Conservation (phyloP, 1,140 invertebrate genomes). For the Augochlora pura region DNA sequence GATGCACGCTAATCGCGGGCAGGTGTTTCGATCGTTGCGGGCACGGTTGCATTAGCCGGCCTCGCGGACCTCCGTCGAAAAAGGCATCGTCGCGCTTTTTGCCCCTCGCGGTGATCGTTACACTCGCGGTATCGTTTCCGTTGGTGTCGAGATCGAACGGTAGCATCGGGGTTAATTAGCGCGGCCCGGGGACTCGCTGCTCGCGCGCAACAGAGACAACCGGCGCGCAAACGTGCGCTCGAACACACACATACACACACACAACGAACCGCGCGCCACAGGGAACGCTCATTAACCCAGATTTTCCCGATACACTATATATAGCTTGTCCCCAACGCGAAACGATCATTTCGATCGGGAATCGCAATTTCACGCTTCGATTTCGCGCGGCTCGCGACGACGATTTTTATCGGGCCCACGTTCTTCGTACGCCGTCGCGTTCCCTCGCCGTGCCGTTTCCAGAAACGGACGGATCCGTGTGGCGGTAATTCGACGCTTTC, state of each 20-base stretch:
- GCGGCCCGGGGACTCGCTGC: background rate
- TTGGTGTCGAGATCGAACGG: conserved; percentile 52
- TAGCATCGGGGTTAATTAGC: conserved; percentile 57
- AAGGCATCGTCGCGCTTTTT: conserved; percentile 47
- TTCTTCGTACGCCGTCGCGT: no score
- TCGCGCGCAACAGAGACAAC: no score
- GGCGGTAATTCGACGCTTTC: background rate
- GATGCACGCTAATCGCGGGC: conserved; percentile 43
- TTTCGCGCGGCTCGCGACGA: conserved; percentile 4
- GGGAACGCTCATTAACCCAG: conserved; percentile 49
- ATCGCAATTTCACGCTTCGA: conserved; percentile 29
- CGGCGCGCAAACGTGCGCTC: background rate
- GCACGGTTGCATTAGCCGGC: conserved; percentile 17
- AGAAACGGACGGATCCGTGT: no score
- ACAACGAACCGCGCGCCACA: background rate
- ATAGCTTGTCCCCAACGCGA: conserved; percentile 26
- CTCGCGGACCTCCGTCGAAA: conserved; percentile 23
- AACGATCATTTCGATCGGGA: conserved; percentile 40
- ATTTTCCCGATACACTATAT: conserved; percentile 48
- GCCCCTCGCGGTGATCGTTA: conserved; percentile 48
- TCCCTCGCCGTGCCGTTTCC: background rate
- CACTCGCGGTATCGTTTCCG: conserved; percentile 50
- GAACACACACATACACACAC: background rate
- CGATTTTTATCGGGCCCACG: conserved; percentile 7
- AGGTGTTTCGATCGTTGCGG: conserved; percentile 33